A percentile compares a stretch with the other conserved stretches of the same genome.
Evolutionary conservation across 2,113 vertebrate genomes (phyloP).

Genomic region (Macheiramphus alcinus): DNA sequence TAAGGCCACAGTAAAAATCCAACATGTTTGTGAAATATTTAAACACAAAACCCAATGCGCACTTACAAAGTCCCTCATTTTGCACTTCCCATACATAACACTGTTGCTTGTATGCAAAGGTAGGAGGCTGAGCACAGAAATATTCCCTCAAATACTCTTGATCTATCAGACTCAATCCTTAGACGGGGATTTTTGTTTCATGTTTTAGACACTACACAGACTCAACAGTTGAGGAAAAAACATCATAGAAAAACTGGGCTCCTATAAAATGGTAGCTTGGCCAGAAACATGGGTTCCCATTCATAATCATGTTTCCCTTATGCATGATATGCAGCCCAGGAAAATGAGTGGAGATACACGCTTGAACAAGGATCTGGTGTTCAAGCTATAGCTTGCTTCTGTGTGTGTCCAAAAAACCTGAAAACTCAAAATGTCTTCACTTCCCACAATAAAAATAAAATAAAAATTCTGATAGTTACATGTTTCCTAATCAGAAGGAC

Average conservation of each 20-base stretch:
- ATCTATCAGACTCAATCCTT: neutral
- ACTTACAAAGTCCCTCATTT: neutral
- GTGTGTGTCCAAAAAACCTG: neutral
- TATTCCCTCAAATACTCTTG: neutral
- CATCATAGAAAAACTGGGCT: neutral
- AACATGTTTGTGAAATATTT: neutral
- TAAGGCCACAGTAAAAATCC: neutral
- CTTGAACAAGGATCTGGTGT: neutral
- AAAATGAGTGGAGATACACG: neutral
- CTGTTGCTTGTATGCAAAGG: neutral
- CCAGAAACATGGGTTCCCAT: neutral
- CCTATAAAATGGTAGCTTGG: neutral
- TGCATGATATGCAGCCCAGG: neutral
- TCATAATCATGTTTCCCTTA: neutral
- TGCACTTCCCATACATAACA: neutral
- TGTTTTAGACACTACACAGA: neutral
- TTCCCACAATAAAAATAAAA: neutral
- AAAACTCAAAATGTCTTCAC: neutral
- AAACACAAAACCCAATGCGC: neutral
- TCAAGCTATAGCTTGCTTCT: neutral
- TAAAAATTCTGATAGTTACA: neutral
- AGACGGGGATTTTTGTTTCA: neutral
- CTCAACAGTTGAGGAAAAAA: neutral
- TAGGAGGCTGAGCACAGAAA: neutral
- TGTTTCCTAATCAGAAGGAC: neutral